These are phyloP conservation scores for Apis florea DNA, from an alignment of 1,140 invertebrate species.

Conservation along the genomic window DNA sequence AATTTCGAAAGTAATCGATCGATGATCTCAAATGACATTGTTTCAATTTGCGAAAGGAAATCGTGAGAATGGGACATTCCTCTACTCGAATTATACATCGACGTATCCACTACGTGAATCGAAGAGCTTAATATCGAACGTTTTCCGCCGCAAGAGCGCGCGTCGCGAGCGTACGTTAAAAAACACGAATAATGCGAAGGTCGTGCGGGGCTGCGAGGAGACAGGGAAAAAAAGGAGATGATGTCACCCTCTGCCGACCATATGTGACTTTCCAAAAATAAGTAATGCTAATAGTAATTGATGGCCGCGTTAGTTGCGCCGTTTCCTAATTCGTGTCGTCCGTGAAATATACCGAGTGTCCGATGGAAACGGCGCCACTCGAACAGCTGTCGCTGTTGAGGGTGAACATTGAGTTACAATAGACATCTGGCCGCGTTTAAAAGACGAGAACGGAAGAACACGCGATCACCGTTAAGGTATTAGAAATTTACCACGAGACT, in stretches of 20 bases:
- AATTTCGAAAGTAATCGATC: no score
- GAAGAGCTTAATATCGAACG: no score
- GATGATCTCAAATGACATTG: no score
- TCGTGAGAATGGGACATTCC: no score
- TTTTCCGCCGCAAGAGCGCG: not conserved
- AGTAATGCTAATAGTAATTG: constrained; percentile 78
- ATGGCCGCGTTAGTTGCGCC: constrained; percentile 69
- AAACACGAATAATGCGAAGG: constrained; percentile 23
- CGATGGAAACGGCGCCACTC: constrained; percentile 60
- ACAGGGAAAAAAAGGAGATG: constrained; percentile 49
- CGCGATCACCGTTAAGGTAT: constrained; percentile 41
- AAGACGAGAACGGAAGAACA: constrained; percentile 43
- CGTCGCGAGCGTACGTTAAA: not conserved
- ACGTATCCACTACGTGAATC: no score
- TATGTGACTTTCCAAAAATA: constrained; percentile 75
- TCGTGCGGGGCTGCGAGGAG: constrained; percentile 6
- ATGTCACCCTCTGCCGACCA: constrained; percentile 74
- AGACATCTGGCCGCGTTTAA: constrained; percentile 66
- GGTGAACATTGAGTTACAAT: constrained; percentile 69
- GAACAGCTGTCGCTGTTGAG: constrained; percentile 71
- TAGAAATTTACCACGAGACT: constrained; percentile 32
- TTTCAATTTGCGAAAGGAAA: no score
- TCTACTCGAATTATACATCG: no score
- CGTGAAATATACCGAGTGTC: constrained; percentile 69
- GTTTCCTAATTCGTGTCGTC: constrained; percentile 71